Conservation (phyloP, 2,113 vertebrate genomes). For the Vidua chalybeata region DNA sequence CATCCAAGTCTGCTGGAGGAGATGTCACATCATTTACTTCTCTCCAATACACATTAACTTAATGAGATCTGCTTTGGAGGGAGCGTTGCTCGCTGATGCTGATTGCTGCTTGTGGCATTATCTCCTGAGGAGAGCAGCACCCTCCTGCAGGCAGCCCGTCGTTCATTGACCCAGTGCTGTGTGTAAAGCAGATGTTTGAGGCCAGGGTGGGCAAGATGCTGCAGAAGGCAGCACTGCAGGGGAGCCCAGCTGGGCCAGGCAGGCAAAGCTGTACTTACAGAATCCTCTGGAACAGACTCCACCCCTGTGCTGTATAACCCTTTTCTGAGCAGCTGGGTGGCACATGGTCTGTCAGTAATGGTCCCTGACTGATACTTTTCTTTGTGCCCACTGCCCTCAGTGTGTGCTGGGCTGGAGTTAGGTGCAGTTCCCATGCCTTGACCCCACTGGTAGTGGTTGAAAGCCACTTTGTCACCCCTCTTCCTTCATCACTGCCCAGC, state of each 20-base stretch:
- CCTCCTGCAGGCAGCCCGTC: not conserved
- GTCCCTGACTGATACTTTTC: not conserved
- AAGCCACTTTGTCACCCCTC: not conserved
- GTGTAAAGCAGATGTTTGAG: not conserved
- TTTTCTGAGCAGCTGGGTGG: not conserved
- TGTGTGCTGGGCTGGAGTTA: not conserved
- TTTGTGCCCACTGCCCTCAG: not conserved
- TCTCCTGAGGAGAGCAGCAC: not conserved
- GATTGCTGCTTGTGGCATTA: not conserved
- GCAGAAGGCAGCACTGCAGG: slow-evolving; percentile 12
- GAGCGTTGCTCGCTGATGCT: not conserved
- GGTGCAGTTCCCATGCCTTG: not conserved
- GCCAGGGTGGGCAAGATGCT: not conserved
- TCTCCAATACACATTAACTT: not conserved
- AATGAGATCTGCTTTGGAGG: not conserved
- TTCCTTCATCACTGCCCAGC: not conserved
- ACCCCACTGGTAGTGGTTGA: accelerated
- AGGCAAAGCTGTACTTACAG: not conserved
- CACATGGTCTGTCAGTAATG: not conserved
- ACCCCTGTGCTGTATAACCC: not conserved
- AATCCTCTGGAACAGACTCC: not conserved
- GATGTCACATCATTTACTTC: not conserved
- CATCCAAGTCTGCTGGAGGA: not conserved
- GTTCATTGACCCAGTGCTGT: not conserved
- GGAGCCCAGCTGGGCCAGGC: not conserved